These are phyloP conservation scores for Collichthys lucidus DNA, from an alignment of 2,113 vertebrate genomes.

Conservation along the genomic window DNA sequence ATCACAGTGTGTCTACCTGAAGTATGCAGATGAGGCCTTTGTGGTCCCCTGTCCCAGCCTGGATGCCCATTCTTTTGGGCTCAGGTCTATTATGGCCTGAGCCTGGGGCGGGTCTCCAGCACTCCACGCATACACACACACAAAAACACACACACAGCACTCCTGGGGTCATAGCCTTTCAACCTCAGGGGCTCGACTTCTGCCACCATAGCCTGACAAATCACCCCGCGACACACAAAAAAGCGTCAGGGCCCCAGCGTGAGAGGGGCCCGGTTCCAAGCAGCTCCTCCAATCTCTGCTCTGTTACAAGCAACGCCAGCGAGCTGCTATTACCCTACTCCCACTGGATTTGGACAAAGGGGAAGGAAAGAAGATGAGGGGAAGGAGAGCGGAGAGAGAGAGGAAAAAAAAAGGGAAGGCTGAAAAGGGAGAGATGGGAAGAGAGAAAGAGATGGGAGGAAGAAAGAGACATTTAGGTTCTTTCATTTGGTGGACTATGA, in stretches of 20 bases:
- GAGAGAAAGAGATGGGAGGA: slow-evolving; percentile 72
- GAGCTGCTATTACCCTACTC: slow-evolving; percentile 82
- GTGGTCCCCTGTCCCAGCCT: slow-evolving; percentile 85
- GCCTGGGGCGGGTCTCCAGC: slow-evolving; percentile 84
- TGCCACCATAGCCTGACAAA: slow-evolving; percentile 98
- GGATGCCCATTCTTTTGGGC: slow-evolving; percentile 87
- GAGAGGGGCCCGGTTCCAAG: slow-evolving; percentile 82
- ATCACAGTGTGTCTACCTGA: slow-evolving; percentile 99
- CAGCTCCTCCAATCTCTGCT: slow-evolving; percentile 66
- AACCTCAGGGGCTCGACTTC: slow-evolving; percentile 98
- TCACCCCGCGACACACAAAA: slow-evolving; percentile 91
- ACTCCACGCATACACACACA: slow-evolving; percentile 50
- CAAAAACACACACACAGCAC: slow-evolving; percentile 80
- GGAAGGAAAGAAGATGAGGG: slow-evolving; percentile 69
- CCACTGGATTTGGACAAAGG: slow-evolving; percentile 87
- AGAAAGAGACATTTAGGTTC: slow-evolving; percentile 97
- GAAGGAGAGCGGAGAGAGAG: slow-evolving; percentile 53
- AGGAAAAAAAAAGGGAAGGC: slow-evolving; percentile 45
- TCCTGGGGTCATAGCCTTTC: slow-evolving; percentile 99
- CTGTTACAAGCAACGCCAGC: slow-evolving; percentile 85
- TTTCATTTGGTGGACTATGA: slow-evolving; percentile 96
- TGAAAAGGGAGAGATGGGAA: slow-evolving; percentile 61
- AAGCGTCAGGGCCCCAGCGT: slow-evolving; percentile 89
- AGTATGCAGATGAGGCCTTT: slow-evolving; percentile 95
- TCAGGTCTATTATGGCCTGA: slow-evolving; percentile 90